Conservation (phyloP, 2,113 vertebrate species). For the Pterocles orientalis region DNA sequence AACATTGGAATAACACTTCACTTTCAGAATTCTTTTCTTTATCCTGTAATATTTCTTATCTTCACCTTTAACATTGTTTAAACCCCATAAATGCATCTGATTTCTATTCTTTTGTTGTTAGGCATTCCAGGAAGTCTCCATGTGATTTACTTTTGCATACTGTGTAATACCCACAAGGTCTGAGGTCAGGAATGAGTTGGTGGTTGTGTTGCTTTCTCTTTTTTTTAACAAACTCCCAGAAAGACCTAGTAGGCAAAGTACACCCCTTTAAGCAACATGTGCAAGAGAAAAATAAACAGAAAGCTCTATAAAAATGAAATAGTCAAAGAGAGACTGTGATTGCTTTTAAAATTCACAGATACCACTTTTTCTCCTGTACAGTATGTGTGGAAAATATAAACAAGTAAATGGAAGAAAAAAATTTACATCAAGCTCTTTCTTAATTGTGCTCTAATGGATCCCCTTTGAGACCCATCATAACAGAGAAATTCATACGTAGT, state of each 20-base stretch:
- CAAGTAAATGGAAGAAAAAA: background rate
- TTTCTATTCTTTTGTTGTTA: background rate
- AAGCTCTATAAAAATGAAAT: background rate
- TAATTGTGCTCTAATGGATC: conserved; percentile 30
- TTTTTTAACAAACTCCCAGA: background rate
- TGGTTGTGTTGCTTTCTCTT: background rate
- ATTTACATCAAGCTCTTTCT: conserved; percentile 17
- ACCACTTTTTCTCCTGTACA: background rate
- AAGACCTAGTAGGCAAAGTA: background rate
- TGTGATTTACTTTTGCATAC: background rate
- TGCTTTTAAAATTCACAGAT: background rate
- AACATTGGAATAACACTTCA: background rate
- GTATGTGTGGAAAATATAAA: background rate
- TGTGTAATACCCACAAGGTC: background rate
- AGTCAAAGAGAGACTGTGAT: background rate
- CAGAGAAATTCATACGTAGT: background rate
- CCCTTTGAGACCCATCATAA: conserved; percentile 22
- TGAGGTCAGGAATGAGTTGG: background rate
- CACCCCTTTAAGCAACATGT: background rate
- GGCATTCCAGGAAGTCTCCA: background rate
- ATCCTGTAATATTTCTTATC: background rate
- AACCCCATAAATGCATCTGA: background rate
- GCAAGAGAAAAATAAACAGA: background rate
- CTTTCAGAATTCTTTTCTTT: background rate
- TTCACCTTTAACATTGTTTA: background rate